Evolutionary conservation across 2,113 vertebrate genomes (phyloP).

Genomic region (Scopus umbretta): DNA sequence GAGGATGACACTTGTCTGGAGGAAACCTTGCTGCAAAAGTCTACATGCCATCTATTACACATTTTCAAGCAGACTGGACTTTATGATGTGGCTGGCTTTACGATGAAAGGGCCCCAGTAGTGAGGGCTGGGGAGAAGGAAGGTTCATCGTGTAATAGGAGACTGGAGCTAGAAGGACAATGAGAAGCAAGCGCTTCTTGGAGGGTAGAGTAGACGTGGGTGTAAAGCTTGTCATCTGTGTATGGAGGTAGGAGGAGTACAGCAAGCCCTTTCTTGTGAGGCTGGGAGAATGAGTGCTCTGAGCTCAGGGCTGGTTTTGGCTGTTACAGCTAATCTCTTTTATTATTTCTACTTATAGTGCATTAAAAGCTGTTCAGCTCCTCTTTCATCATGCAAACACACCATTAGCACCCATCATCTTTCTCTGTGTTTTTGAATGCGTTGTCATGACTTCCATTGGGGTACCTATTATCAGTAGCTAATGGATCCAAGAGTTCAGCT

Average conservation of each 20-base stretch:
- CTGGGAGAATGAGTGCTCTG: background rate
- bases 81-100: background rate
- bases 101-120: background rate
- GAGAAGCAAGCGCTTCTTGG: background rate
- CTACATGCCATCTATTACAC: accelerated
- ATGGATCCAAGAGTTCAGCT: background rate
- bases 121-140: background rate
- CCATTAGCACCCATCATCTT: background rate
- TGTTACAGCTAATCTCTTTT: background rate
- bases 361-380: background rate
- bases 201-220: background rate
- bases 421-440: background rate
- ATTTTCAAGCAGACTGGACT: background rate
- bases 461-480: background rate
- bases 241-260: background rate
- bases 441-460: background rate
- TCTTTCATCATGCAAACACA: background rate
- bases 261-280: background rate
- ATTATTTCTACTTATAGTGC: background rate
- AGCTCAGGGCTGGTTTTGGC: background rate
- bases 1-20: background rate
- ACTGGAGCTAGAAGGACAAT: background rate
- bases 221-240: background rate
- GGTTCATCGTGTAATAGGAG: background rate
- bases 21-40: background rate